Conservation (phyloP, 2,113 vertebrate species). For the Indicator indicator region DNA sequence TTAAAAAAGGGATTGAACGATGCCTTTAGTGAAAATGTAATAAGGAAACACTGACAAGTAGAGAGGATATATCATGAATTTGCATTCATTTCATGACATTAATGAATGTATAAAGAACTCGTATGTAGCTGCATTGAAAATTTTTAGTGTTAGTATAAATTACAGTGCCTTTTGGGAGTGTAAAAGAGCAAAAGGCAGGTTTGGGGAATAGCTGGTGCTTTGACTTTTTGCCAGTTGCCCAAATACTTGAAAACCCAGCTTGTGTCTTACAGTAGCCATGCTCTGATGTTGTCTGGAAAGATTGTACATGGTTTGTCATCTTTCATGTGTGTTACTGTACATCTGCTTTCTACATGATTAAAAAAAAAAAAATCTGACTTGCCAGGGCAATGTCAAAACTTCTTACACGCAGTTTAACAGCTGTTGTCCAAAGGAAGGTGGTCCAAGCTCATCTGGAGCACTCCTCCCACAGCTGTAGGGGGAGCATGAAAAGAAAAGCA, state of each 20-base stretch:
- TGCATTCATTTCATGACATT: neutral
- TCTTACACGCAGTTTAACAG: neutral
- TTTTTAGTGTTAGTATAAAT: neutral
- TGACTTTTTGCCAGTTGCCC: slow-evolving; percentile 1
- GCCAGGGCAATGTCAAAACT: neutral
- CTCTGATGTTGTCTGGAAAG: neutral
- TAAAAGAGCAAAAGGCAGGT: neutral
- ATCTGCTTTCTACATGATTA: slow-evolving; percentile 11
- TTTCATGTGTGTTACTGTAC: slow-evolving; percentile 21
- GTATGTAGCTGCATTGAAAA: neutral
- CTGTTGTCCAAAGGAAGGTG: neutral
- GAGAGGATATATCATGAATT: neutral
- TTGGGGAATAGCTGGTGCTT: slow-evolving; percentile 24
- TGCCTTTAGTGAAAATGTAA: neutral
- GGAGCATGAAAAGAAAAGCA: neutral
- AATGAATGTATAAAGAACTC: neutral
- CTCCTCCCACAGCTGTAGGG: neutral
- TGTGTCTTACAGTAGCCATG: neutral
- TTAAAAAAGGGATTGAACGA: neutral
- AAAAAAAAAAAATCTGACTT: neutral
- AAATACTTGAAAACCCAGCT: neutral
- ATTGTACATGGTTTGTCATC: neutral
- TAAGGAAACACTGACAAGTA: neutral
- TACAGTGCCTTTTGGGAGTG: neutral
- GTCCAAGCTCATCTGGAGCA: neutral